Conservation (phyloP, 2,888 invertebrate genomes). For the Pollenia angustigena region DNA sequence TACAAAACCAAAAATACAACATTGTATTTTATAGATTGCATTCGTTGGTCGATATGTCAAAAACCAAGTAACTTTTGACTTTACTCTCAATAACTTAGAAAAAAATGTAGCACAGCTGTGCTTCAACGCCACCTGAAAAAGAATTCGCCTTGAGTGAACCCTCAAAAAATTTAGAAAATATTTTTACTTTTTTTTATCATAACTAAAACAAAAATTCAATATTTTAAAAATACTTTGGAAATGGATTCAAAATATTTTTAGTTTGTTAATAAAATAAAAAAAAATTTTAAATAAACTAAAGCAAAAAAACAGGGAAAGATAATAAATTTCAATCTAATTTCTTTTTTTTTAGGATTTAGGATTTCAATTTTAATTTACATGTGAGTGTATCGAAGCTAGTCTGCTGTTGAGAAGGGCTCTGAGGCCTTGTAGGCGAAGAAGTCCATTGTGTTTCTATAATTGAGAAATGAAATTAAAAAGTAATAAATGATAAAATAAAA, state of each 20-base stretch:
- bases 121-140: no score
- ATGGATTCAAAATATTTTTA: conserved; percentile 46
- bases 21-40: no score
- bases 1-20: no score
- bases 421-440: conserved; percentile 85
- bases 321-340: conserved; percentile 31
- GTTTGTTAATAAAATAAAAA: conserved; percentile 19
- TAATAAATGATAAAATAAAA: conserved; percentile 78
- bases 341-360: conserved; percentile 47
- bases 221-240: no score
- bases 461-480: conserved; percentile 81
- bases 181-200: no score
- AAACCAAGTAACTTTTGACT: no score
- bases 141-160: no score
- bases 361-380: conserved; percentile 83
- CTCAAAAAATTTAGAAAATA: no score
- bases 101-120: no score
- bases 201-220: no score
- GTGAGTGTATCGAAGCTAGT: conserved; percentile 85
- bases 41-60: no score
- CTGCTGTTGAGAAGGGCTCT: conserved; percentile 85
- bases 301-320: background rate
- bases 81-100: no score
- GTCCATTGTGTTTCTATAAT: conserved; percentile 85
- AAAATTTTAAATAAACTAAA: conserved; percentile 30